Evolutionary conservation across 1,140 invertebrate species (phyloP).

Genomic region (Asobara japonica): DNA sequence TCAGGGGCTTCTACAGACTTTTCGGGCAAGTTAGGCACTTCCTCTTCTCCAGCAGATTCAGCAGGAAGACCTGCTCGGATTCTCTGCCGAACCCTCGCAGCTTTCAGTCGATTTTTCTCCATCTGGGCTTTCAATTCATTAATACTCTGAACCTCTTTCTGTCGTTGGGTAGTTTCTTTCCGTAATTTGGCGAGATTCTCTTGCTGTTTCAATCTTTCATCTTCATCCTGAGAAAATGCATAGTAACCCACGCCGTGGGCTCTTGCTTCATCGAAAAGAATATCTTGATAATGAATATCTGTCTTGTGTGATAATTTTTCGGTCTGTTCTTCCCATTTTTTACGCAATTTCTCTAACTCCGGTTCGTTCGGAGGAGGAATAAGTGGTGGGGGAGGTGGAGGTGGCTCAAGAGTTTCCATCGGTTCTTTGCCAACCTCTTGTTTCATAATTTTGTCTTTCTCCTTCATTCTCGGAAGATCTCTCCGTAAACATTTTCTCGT

Average conservation of each 20-base stretch:
- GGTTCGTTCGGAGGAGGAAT: slow-evolving; percentile 47
- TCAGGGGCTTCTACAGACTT: slow-evolving; percentile 35
- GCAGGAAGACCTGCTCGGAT: slow-evolving; percentile 79
- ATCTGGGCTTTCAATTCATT: slow-evolving; percentile 75
- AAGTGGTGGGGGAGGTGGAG: background rate
- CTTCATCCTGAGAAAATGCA: slow-evolving; percentile 86
- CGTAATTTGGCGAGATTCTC: slow-evolving; percentile 76
- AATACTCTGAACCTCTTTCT: slow-evolving; percentile 72
- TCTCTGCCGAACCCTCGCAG: slow-evolving; percentile 80
- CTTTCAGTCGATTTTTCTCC: slow-evolving; percentile 78
- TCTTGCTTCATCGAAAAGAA: slow-evolving; percentile 89
- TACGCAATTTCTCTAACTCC: slow-evolving; percentile 65
- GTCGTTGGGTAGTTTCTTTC: slow-evolving; percentile 76
- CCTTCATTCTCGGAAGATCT: slow-evolving; percentile 78
- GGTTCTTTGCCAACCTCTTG: slow-evolving; percentile 48
- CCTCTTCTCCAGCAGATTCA: slow-evolving; percentile 65
- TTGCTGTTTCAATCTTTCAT: slow-evolving; percentile 79
- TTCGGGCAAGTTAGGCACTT: slow-evolving; percentile 57
- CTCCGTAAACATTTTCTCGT: slow-evolving; percentile 83
- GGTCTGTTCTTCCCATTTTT: slow-evolving; percentile 74
- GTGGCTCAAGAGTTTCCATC: slow-evolving; percentile 15
- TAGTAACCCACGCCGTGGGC: slow-evolving; percentile 90
- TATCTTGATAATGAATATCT: slow-evolving; percentile 89
- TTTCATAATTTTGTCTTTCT: slow-evolving; percentile 73
- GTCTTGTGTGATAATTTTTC: slow-evolving; percentile 67